Evolutionary conservation across 1,140 invertebrate species (phyloP), one percentile per base, ranked within the genome.

Genomic region (Bombus balteatus): DNA sequence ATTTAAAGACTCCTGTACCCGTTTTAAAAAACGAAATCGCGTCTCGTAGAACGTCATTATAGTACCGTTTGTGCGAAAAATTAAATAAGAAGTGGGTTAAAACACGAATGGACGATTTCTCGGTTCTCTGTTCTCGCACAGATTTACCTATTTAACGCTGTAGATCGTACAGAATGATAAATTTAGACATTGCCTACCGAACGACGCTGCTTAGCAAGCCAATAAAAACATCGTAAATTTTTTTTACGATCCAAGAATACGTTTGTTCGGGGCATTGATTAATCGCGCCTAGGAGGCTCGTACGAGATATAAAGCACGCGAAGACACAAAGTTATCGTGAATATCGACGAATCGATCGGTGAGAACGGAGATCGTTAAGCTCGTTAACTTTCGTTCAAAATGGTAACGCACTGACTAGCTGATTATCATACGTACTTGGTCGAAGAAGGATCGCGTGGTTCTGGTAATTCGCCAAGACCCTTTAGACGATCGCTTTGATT

Each of bases 301-400:
- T 10, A 25, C 39, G 25, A 47, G 34, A 12, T 9, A n/a, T 13
- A 18, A 41, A 37, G 43, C n/a, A n/a, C 39, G 9, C 75, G 28
- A 32, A 28, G 59, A 65, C n/a, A 15, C 37, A n/a, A 59, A 77
- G 65, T 57, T 53, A 73, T 85, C 77, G 22, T 22, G 18, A 41
- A 65, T 39, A 57, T 81, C 83, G 57, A 62, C 59, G 79, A 57
- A 74, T 74, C 72, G 78, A 83, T 86, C 87, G 83, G 22, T 41
- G 9, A 28, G 81, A 77, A n/a, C 82, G 65, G 59, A 84, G 82
- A 47, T 70, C 75, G 85, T 81, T 87, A 82, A 74, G 87, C 88
- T 88, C 87, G 90, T 92, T 91, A 90, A 83, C 79, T 84, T 81
- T 87, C 81, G 80, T 87, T 76, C 37, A 53, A 72, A 84, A 78